Evolutionary conservation across 2,888 invertebrate genomes (phyloP).

Genomic region (Apotomis betuletana): DNA sequence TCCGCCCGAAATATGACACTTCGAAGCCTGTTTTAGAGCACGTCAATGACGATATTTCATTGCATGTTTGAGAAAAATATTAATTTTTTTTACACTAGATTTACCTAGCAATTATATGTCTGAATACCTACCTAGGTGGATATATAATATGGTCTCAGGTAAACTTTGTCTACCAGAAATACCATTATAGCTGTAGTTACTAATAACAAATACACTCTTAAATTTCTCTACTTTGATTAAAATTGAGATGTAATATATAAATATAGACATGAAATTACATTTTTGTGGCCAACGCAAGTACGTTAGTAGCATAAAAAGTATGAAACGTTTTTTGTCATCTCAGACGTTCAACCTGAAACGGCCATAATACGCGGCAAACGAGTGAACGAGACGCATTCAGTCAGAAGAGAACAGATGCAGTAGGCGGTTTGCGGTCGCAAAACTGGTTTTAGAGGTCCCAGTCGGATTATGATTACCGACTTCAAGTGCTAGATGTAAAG

Average conservation of each 20-base stretch:
- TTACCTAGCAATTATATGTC: too few species aligned
- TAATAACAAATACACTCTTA: too few species aligned
- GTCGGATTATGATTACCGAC: constrained; percentile 50
- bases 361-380: constrained; percentile 57
- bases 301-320: neutral
- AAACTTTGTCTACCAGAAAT: too few species aligned
- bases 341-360: constrained; percentile 69
- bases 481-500: constrained; percentile 52
- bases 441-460: constrained; percentile 66
- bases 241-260: neutral
- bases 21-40: too few species aligned
- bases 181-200: too few species aligned
- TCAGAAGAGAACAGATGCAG: constrained; percentile 50
- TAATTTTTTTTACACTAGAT: neutral
- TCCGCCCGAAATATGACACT: too few species aligned
- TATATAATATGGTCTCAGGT: too few species aligned
- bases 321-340: constrained; percentile 32
- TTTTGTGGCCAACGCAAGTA: neutral
- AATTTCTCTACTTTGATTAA: too few species aligned
- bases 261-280: too few species aligned
- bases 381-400: constrained; percentile 52
- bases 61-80: too few species aligned
- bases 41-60: too few species aligned
- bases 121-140: too few species aligned
- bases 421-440: constrained; percentile 67